Base-by-base conservation (phyloP, 92 coral and sea anemone species). In the Zoanthus sociatus region DNA sequence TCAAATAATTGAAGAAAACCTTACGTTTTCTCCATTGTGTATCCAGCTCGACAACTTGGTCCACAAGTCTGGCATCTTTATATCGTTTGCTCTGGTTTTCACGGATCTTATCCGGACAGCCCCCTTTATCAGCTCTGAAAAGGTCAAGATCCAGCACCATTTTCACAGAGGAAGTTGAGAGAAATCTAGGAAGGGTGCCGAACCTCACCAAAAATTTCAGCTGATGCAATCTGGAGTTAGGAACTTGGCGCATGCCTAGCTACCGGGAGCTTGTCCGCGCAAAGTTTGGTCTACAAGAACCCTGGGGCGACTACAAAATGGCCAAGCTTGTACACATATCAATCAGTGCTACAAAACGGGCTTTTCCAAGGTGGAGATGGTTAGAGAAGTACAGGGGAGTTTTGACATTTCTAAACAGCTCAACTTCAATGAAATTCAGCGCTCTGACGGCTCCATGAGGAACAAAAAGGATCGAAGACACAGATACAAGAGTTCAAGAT, bases 41-140 rank as follows among this genome's bases (percentile, higher is more conserved):
- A 88, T 97, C 99, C 1, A 95, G 92, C 74, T 93, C 98, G 18
- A 97, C 95, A 78, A 97, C 96, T 88, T 91, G 92, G 90, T 97
- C 99, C 14, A 97, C 99, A 51, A 97, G 84, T 12, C 95, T 93
- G 17, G 94, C 96, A 74, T 97, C 99, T 58, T 97, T 95, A 88
- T 97, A 97, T 7, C 99, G 98, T 78, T 97, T 97, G 91, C 99
- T 94, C 86, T 97, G 99, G 92, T 97, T 97, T 84, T 95, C 99
- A n/a, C 99, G 98, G 66, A 97, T 93, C 93, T 97, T 97, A 55
- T 95, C 99, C 3, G 99, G 98, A 90, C 90, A 91, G 31, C 99
- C 99, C 16, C 99, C 99, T 87, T 94, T 94, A 77, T 97, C 98
- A 51, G 92, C 94, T 77, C 99, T 94, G 75, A 91, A 93, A 13